Percentiles rank a stretch among this genome's conserved stretches.
Evolutionary conservation across 2,113 vertebrate species (phyloP).

Genomic region (Gavialis gangeticus): DNA sequence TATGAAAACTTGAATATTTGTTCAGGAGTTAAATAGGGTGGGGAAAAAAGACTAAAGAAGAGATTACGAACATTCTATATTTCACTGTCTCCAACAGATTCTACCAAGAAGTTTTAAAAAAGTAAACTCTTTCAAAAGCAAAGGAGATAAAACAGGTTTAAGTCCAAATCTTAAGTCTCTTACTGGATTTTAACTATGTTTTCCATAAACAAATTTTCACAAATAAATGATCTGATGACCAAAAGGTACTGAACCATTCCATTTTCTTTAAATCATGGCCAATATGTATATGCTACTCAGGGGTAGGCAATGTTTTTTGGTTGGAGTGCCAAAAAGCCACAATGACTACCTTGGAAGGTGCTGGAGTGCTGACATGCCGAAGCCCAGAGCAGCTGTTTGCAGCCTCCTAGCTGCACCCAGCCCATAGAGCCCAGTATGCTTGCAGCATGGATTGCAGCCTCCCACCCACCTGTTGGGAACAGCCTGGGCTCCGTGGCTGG

Average conservation of each 20-base stretch:
- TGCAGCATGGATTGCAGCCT: too few relatives aligned
- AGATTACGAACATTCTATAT: background rate
- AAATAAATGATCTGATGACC: background rate
- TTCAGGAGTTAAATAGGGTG: background rate
- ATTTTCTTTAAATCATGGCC: background rate
- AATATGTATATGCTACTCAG: background rate
- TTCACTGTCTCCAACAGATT: background rate
- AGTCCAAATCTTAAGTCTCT: background rate
- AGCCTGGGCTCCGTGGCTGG: too few relatives aligned
- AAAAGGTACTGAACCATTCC: background rate
- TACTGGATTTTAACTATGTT: background rate
- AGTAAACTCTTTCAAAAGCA: background rate
- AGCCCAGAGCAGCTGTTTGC: too few relatives aligned
- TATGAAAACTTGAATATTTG: fast-evolving
- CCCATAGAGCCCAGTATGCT: too few relatives aligned
- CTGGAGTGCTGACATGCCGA: too few relatives aligned
- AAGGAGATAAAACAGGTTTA: background rate
- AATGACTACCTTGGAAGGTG: too few relatives aligned
- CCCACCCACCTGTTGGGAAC: too few relatives aligned
- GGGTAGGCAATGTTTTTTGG: too few relatives aligned
- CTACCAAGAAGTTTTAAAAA: background rate
- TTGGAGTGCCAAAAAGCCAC: too few relatives aligned
- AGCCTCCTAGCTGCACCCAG: too few relatives aligned
- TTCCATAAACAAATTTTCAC: background rate
- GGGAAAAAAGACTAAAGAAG: background rate